phyloP scores from a whole-genome alignment of 2,113 vertebrate genomes.

The Cololabis saira region DNA sequence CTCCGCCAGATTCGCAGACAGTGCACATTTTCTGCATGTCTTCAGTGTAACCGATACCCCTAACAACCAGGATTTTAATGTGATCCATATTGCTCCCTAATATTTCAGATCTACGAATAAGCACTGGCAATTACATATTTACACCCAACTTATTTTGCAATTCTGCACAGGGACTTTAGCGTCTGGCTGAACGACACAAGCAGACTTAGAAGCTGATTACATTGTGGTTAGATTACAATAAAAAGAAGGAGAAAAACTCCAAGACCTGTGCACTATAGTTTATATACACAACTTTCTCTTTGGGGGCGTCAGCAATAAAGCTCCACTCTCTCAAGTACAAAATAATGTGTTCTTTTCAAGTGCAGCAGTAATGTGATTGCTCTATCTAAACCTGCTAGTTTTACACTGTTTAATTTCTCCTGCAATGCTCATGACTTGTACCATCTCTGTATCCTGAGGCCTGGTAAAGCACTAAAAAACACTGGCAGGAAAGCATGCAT shows the following conservation, averaged over 20 bases:
- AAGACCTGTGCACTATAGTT: conserved; percentile 49
- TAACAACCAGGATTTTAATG: conserved; percentile 83
- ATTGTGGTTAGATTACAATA: conserved; percentile 76
- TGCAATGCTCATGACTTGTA: conserved; percentile 48
- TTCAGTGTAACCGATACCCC: conserved; percentile 81
- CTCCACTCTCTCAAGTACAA: conserved; percentile 58
- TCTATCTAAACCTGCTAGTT: conserved; percentile 78
- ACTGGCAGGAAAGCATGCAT: conserved; percentile 44
- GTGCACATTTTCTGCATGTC: conserved; percentile 92
- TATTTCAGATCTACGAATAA: conserved; percentile 83
- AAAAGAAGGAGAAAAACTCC: conserved; percentile 66
- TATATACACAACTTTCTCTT: conserved; percentile 73
- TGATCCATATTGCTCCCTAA: conserved; percentile 81
- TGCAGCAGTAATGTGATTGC: conserved; percentile 73
- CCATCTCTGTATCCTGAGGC: conserved; percentile 66
- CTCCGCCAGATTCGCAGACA: conserved; percentile 85
- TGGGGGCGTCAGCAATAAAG: conserved; percentile 77
- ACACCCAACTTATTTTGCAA: conserved; percentile 82
- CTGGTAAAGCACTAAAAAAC: conserved; percentile 39
- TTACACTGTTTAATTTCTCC: conserved; percentile 70
- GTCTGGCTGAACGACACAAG: conserved; percentile 53
- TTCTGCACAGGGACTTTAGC: conserved; percentile 71
- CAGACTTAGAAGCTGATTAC: conserved; percentile 75
- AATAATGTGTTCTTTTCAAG: conserved; percentile 75
- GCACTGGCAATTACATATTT: conserved; percentile 83